Base-by-base conservation (phyloP, 1,140 invertebrate species). In the Drosophila cardini region DNA sequence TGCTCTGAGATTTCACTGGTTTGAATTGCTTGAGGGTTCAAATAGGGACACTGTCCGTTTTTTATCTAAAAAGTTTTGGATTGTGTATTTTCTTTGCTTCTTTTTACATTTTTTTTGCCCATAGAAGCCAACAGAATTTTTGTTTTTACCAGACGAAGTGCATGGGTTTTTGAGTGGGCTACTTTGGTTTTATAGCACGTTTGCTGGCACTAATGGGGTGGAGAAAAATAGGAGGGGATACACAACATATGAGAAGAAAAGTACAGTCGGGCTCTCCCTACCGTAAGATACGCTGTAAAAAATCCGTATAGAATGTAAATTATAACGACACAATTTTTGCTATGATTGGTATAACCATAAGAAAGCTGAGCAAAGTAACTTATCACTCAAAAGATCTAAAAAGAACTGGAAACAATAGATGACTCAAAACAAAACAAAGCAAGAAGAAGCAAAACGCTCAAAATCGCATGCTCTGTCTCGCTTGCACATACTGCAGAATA, bases 111-210 rank as follows among this genome's bases (percentile, higher is more conserved):
- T 0, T 56, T 62, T 65, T 76, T 32, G 8, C 43, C 21, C 21
- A 68, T 30, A 42, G 50, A 1, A 55, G 45, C 58, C 58, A 58
- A 76, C 60, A 38, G 38, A 62, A 21, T 77, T 74, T 57, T 36
- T 62, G 46, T 50, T 32, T 26, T 42, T 40, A 32, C 67, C 64
- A 40, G 55, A 16, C 71, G 45, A 43, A 58, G 58, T 77, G 73
- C 67, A 83, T 89, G 69, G 58, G 76, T 75, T 86, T 79, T 89
- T 87, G 78, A 86, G 80, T 83, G 83, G 63, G 74, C 83, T 73
- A 76, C 76, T 86, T 87, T 80, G 75, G 67, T 69, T 78, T 77
- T 78, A 83, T 81, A 62, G 69, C 52, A 72, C 57, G 46, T 43
- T 63, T 57, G 38, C 16, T 46, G 52, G 32, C 43, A 38, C 30